A percentile compares a stretch with the other conserved stretches of the same genome.
These are phyloP conservation scores for Polyommatus icarus DNA, from an alignment of 2,888 invertebrate genomes.

Conservation along the genomic window DNA sequence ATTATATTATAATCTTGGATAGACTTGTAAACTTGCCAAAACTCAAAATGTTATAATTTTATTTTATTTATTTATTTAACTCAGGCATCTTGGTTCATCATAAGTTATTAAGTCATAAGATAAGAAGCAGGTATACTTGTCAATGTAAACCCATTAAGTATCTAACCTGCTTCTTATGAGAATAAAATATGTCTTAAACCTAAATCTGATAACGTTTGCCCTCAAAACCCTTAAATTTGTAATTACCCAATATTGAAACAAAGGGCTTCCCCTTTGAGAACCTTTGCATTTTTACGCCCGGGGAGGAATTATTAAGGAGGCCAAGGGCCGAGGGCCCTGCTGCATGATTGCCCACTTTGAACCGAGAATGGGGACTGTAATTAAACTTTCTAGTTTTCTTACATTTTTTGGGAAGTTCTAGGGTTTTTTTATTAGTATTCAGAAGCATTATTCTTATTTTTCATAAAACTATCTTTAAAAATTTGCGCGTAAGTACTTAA, in stretches of 20 bases:
- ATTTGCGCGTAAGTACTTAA: no score
- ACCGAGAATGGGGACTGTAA: constrained; percentile 43
- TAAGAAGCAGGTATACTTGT: no score
- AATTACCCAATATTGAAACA: constrained; percentile 28
- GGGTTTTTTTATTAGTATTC: background rate
- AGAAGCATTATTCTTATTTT: no score
- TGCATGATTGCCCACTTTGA: constrained; percentile 62
- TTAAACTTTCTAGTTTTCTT: constrained; percentile 29
- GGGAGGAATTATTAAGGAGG: constrained; percentile 61
- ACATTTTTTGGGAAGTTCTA: constrained; percentile 15
- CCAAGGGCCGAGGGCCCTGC: constrained; percentile 43
- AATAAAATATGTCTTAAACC: background rate
- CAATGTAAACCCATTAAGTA: no score
- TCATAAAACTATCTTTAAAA: no score
- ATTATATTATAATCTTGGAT: no score
- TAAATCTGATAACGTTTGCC: background rate
- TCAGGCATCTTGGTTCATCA: no score
- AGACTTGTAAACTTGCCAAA: no score
- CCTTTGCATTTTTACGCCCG: constrained; percentile 58
- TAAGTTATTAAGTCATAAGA: no score
- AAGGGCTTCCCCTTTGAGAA: constrained; percentile 45
- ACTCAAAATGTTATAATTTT: no score
- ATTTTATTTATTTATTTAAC: no score
- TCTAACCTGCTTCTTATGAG: no score
- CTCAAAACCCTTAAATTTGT: background rate